Conservation (phyloP, 2,888 invertebrate genomes). For the Ophonus ardosiacus region DNA sequence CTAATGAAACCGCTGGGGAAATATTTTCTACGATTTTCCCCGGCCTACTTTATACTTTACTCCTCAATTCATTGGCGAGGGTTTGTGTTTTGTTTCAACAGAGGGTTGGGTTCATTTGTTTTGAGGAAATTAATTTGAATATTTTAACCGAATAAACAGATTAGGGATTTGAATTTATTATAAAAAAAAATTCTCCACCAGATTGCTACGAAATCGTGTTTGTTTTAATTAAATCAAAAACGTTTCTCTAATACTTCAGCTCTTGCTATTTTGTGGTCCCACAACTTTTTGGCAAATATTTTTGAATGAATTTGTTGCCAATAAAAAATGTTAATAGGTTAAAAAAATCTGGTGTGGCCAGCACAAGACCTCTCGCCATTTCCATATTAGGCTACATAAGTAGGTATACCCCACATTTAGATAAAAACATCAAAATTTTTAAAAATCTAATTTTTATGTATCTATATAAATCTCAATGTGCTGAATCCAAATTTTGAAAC, state of each 20-base stretch:
- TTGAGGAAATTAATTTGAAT: constrained; percentile 35
- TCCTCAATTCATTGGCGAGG: background rate
- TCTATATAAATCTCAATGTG: too few species aligned
- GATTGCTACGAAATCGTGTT: background rate
- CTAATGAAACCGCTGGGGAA: constrained; percentile 28
- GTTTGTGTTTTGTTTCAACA: constrained; percentile 11
- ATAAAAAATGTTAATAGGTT: too few species aligned
- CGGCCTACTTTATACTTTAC: constrained; percentile 1
- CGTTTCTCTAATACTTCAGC: background rate
- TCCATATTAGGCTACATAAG: too few species aligned
- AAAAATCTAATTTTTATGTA: too few species aligned
- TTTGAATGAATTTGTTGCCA: too few species aligned
- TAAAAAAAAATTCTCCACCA: background rate
- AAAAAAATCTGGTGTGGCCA: too few species aligned
- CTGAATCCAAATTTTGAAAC: too few species aligned
- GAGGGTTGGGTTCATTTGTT: background rate
- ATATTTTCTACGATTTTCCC: constrained; percentile 1
- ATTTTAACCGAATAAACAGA: background rate
- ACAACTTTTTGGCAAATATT: too few species aligned
- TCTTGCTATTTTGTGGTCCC: background rate
- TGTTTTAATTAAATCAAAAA: background rate
- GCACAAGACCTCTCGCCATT: too few species aligned
- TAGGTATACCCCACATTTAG: too few species aligned
- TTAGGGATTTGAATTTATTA: constrained; percentile 19
- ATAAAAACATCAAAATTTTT: too few species aligned